These are phyloP conservation scores for Stenodema calcarata DNA, from an alignment of 2,888 invertebrate species.

Conservation along the genomic window DNA sequence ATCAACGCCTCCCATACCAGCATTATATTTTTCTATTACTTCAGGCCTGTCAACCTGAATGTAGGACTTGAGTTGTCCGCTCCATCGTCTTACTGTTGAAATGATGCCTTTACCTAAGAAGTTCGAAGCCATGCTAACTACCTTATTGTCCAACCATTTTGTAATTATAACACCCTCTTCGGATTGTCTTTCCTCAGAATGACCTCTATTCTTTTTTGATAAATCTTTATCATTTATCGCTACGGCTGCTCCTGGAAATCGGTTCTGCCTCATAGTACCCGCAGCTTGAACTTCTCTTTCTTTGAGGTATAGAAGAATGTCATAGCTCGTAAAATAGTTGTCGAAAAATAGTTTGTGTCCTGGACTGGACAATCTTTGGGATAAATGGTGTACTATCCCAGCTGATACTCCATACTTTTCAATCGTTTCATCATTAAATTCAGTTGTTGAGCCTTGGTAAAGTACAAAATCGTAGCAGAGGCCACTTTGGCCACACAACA, in stretches of 20 bases:
- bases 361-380: neutral
- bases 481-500: slow-evolving; percentile 55
- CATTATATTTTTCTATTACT: slow-evolving; percentile 55
- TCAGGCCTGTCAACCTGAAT: slow-evolving; percentile 53
- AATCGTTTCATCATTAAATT: slow-evolving; percentile 3
- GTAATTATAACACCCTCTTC: neutral
- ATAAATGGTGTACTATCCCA: neutral
- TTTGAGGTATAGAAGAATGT: neutral
- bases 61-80: slow-evolving; percentile 52
- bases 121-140: slow-evolving; percentile 55
- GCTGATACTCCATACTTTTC: too few relatives aligned
- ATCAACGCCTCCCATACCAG: neutral
- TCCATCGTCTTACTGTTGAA: slow-evolving; percentile 53
- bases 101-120: slow-evolving; percentile 52
- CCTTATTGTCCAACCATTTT: slow-evolving; percentile 56
- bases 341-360: neutral
- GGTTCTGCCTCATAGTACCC: slow-evolving; percentile 45
- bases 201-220: neutral
- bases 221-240: slow-evolving; percentile 36
- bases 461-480: slow-evolving; percentile 56
- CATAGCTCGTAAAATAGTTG: neutral
- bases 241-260: slow-evolving; percentile 34
- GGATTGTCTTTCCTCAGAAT: too few relatives aligned
- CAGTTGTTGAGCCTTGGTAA: slow-evolving; percentile 56
- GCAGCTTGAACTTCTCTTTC: neutral